Evolutionary conservation across 2,888 invertebrate species (phyloP), one percentile per base, ranked within the genome.

Genomic region (Lepidochrysops patricia): DNA sequence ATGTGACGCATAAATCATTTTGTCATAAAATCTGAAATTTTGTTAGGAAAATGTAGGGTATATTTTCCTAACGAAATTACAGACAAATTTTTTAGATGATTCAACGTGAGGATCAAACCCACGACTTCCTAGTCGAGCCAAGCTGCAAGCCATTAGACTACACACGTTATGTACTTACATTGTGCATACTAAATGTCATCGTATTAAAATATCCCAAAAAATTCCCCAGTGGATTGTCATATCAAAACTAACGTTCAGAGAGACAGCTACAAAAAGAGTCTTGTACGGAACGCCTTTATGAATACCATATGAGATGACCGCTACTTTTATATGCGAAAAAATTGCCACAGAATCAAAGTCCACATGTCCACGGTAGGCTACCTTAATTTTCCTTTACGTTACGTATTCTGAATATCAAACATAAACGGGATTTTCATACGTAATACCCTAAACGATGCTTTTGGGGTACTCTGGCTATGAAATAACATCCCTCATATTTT

Each of bases 261-360:
- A 57, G 63, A 77, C 70, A 72, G 66, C 67, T 70, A 68, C 70
- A 73, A 67, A 77, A 76, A 76, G 72, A 74, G 73, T 75, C 77
- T 74, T 74, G 70, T 67, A 66, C 63, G 69, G 67, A 63, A 68
- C 70, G 71, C 75, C 75, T 79, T 76, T 80, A 79, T 82, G 82
- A 84, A 84, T 84, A 80, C 78, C 74, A 74, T 82, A 84, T 82
- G 81, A 83, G 80, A 67, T 65, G 67, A 58, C 69, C 70, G 75
- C 74, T 65, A 77, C 78, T 81, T 82, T 79, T 79, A 78, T 80
- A 79, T 79, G 79, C 67, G 50, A 69, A 78, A 80, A 80, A 81
- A 82, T 80, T 77, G 77, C 77, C 74, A 79, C 68, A 75, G 79
- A 82, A 83, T 84, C 84, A 84, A 84, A 84, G 75, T 79, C 81